Percentiles rank a stretch among this genome's conserved stretches.
These are phyloP conservation scores for Steinernema khuongi DNA, from an alignment of 1,140 invertebrate species.

Conservation along the genomic window DNA sequence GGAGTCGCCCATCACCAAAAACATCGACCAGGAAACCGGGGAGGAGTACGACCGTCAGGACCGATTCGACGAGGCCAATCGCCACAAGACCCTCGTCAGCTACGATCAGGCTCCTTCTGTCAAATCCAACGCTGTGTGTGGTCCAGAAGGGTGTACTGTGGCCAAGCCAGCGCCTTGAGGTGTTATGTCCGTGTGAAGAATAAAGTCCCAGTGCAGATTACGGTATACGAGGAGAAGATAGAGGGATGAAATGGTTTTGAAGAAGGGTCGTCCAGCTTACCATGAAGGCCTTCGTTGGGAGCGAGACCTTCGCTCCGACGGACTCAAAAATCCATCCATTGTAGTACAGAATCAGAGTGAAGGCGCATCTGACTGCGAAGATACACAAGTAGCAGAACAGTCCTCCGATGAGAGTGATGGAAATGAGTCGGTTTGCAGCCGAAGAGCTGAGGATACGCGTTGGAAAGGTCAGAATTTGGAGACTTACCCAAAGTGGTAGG, in stretches of 20 bases:
- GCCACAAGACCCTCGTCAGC: too few relatives aligned
- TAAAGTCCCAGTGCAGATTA: too few relatives aligned
- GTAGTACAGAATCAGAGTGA: constrained; percentile 41
- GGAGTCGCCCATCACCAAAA: too few relatives aligned
- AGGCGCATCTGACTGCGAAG: constrained; percentile 24
- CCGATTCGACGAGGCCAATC: too few relatives aligned
- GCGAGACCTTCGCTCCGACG: constrained; percentile 36
- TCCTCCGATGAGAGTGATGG: background rate
- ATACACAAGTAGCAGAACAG: constrained; percentile 15
- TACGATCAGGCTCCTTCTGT: too few relatives aligned
- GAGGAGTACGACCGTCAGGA: too few relatives aligned
- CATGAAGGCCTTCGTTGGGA: constrained; percentile 39
- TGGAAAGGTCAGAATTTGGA: background rate
- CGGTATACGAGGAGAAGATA: too few relatives aligned
- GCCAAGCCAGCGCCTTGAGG: too few relatives aligned
- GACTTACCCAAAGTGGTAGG: background rate
- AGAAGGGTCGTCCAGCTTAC: constrained; percentile 17
- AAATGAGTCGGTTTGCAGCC: background rate
- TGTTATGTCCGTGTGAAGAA: too few relatives aligned
- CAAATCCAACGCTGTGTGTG: too few relatives aligned
- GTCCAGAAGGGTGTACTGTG: too few relatives aligned
- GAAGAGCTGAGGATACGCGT: background rate
- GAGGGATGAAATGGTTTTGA: constrained; percentile 7
- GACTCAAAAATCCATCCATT: constrained; percentile 41
- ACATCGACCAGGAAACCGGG: too few relatives aligned